phyloP scores from a whole-genome alignment of 2,888 invertebrate species.

The Halictus quadricinctus region DNA sequence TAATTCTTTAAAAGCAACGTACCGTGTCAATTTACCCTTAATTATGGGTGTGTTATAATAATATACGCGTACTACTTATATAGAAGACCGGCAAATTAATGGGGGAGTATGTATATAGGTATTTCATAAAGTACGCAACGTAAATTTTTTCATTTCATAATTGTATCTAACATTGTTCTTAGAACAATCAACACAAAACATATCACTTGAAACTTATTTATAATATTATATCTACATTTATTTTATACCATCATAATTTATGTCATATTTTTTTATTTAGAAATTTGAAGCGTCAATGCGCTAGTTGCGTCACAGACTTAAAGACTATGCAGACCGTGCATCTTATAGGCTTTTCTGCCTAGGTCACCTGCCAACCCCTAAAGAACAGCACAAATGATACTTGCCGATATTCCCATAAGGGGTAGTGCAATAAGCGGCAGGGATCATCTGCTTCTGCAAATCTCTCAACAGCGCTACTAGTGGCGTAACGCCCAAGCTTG shows the following conservation, averaged over 20 bases:
- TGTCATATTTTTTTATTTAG: background rate
- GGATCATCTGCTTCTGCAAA: no score
- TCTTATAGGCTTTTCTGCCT: background rate
- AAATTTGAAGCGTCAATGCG: conserved; percentile 2
- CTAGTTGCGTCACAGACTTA: background rate
- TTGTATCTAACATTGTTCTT: background rate
- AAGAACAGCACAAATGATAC: no score
- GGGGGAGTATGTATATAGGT: background rate
- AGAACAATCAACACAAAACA: background rate
- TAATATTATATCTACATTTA: background rate
- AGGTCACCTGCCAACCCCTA: no score
- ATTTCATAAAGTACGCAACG: background rate
- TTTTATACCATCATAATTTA: background rate
- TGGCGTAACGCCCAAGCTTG: no score
- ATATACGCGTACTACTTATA: background rate
- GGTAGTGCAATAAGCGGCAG: no score
- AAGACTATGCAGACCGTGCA: background rate
- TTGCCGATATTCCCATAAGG: no score
- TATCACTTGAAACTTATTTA: background rate
- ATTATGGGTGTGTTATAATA: background rate
- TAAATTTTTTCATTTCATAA: conserved; percentile 1
- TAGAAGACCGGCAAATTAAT: background rate
- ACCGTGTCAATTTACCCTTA: background rate
- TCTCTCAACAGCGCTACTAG: no score
- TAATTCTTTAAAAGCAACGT: background rate